Base-by-base conservation (phyloP, 30 jellyfish, hydroid and myxozoan genomes). In the Nemopilema nomurai region DNA sequence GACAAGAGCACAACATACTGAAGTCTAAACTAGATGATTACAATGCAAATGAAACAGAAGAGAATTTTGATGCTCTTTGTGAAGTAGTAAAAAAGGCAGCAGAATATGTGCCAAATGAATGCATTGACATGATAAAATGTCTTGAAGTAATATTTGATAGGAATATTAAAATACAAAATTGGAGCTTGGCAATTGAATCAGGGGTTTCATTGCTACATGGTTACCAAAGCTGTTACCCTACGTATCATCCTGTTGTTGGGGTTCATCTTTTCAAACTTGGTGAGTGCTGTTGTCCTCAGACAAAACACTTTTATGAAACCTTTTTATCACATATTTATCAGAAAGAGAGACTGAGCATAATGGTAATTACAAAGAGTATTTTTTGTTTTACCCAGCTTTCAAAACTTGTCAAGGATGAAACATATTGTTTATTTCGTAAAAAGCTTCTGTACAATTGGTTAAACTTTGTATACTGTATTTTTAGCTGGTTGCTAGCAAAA, bases 241-340 rank as follows among this genome's bases (percentile, higher is more conserved):
- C 71, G 67, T 70, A 28, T 23, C 97, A 88, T 68, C 98, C 97
- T 25, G 21, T 76, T 25, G 72, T 89, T 66, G 98, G 97, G 6
- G 53, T 88, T 49, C 97, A 93, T 68, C 70, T 82, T 20, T 88
- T 82, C 84, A 93, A 93, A 64, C 90, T 78, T 65, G 98, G 98
- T 93, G 62, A 53, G 92, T 53, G 18, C 13, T 41, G 13, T 41
- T 41, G 57, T 41, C 57, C 57, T 3, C 13, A 41, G n/a, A n/a
- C n/a, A n/a, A n/a, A n/a, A n/a, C n/a, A n/a, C n/a, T n/a, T n/a
- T n/a, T n/a, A n/a, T n/a, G n/a, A n/a, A n/a, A n/a, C n/a, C n/a
- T n/a, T n/a, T n/a, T n/a, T n/a, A n/a, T n/a, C n/a, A n/a, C n/a
- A n/a, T n/a, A n/a, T n/a, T n/a, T n/a, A n/a, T n/a, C n/a, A n/a